phyloP scores from a whole-genome alignment of 2,797 vertebrate species.

The Pterois miles region DNA sequence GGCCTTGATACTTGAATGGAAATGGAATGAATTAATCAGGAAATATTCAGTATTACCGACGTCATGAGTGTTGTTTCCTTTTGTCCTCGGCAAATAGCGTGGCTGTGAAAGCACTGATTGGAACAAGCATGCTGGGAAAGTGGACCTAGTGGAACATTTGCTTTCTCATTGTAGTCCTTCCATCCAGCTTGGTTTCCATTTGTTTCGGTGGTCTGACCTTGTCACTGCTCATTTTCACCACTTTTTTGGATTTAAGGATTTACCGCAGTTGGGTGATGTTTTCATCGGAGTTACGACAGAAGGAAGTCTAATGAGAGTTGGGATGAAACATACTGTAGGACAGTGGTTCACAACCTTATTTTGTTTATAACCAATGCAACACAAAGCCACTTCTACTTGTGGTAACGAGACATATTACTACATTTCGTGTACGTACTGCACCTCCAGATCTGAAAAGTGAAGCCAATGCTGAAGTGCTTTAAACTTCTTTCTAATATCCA shows the following conservation, averaged over 20 bases:
- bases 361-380: neutral
- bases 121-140: constrained; percentile 6
- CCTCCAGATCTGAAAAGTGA: no score
- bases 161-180: constrained; percentile 12
- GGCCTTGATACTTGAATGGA: neutral
- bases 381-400: neutral
- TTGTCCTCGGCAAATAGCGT: constrained; percentile 1
- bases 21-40: constrained; percentile 25
- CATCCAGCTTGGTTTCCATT: constrained; percentile 1
- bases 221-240: neutral
- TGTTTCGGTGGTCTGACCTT: constrained; percentile 20
- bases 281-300: neutral
- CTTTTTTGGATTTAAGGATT: neutral
- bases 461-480: no score
- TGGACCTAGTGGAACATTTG: constrained; percentile 1
- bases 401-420: neutral
- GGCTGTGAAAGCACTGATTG: neutral
- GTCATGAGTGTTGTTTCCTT: neutral
- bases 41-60: neutral
- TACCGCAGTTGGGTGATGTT: neutral
- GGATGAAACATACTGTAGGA: neutral
- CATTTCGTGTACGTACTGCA: neutral
- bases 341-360: neutral
- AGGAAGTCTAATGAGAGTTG: neutral
- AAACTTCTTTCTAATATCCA: no score